Percentiles rank a stretch among this genome's conserved stretches.
phyloP scores from a whole-genome alignment of 2,888 invertebrate genomes.

The Philonicus albiceps region DNA sequence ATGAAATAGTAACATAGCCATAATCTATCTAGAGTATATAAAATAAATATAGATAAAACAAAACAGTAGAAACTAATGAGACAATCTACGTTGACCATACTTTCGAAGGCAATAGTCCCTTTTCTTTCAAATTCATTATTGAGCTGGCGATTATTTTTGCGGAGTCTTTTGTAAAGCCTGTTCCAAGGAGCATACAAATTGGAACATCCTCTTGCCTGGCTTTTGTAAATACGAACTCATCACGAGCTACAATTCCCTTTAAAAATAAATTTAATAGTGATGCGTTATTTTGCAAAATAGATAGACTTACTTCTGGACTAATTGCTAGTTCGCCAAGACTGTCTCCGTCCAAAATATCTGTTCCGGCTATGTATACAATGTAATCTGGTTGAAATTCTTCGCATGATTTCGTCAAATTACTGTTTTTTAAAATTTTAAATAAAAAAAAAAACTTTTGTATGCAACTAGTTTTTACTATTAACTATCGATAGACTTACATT shows the following conservation, averaged over 20 bases:
- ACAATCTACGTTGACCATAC: conserved; percentile 38
- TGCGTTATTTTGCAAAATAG: background rate
- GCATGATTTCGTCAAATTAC: conserved; percentile 71
- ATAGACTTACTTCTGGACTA: conserved; percentile 62
- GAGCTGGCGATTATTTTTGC: conserved; percentile 81
- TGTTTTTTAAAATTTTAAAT: conserved; percentile 55
- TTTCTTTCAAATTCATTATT: conserved; percentile 73
- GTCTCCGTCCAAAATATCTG: conserved; percentile 78
- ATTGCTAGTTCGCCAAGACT: conserved; percentile 74
- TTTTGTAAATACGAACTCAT: conserved; percentile 78
- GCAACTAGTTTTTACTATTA: background rate
- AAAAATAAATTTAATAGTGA: background rate
- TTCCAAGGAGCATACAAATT: conserved; percentile 82
- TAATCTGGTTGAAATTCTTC: conserved; percentile 76
- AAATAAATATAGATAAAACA: background rate
- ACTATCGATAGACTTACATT: conserved; percentile 64
- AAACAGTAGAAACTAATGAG: background rate
- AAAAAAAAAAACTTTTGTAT: background rate
- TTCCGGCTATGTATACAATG: conserved; percentile 86
- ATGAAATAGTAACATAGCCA: background rate
- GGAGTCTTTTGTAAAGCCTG: conserved; percentile 77
- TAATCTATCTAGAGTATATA: background rate
- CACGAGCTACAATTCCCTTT: conserved; percentile 79
- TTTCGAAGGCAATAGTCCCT: conserved; percentile 64
- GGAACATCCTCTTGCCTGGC: conserved; percentile 71